Evolutionary conservation across 2,113 vertebrate genomes (phyloP).

Genomic region (Ariopsis seemanni): DNA sequence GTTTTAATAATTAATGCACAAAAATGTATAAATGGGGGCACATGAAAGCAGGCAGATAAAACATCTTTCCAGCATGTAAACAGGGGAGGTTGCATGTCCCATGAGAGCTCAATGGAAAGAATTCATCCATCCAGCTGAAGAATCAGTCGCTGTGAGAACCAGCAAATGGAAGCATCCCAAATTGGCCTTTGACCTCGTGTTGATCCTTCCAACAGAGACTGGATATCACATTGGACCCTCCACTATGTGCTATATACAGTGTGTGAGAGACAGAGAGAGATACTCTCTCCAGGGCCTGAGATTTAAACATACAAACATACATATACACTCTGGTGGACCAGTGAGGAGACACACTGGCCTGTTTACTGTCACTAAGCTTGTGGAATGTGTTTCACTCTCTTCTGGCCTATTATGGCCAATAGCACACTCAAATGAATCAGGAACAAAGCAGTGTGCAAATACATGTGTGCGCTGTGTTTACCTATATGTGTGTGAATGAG

Average conservation of each 20-base stretch:
- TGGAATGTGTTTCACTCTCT: slow-evolving; percentile 37
- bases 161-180: slow-evolving; percentile 52
- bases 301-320: slow-evolving; percentile 21
- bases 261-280: slow-evolving; percentile 27
- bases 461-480: not conserved
- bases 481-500: not conserved
- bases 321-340: slow-evolving; percentile 35
- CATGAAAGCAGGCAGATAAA: not conserved
- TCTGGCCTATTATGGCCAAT: slow-evolving; percentile 52
- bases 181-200: slow-evolving; percentile 55
- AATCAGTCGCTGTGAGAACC: slow-evolving; percentile 65
- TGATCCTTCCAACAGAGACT: slow-evolving; percentile 52
- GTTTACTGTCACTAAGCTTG: slow-evolving; percentile 43
- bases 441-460: not conserved
- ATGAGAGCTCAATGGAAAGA: slow-evolving; percentile 46
- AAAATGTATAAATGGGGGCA: not conserved
- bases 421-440: slow-evolving; percentile 22
- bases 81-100: not conserved
- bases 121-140: slow-evolving; percentile 35
- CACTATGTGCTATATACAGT: slow-evolving; percentile 43
- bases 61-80: not conserved
- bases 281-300: slow-evolving; percentile 2
- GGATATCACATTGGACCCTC: slow-evolving; percentile 35
- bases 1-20: not conserved
- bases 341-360: slow-evolving; percentile 17